Evolutionary conservation across 2,113 vertebrate genomes (phyloP).

Genomic region (Malurus cyaneus): DNA sequence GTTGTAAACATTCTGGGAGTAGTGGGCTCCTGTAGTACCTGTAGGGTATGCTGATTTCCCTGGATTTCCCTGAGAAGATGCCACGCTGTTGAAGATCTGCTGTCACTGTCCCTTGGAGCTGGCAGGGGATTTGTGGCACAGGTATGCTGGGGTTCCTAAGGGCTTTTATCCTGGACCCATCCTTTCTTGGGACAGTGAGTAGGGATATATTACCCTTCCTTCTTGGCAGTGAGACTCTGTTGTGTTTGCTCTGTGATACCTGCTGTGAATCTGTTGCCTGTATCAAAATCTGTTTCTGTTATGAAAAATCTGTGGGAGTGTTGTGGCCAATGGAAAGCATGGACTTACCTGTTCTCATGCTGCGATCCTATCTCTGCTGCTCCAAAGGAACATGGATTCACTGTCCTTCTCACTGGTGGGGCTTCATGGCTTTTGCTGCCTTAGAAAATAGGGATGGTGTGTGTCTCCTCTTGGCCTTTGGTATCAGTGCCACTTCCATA

Average conservation of each 20-base stretch:
- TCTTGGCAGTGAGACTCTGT: not conserved
- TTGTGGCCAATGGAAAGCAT: not conserved
- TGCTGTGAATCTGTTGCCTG: not conserved
- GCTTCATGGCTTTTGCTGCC: not conserved
- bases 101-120: not conserved
- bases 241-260: not conserved
- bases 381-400: not conserved
- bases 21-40: not conserved
- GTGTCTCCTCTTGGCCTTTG: not conserved
- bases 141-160: rapidly evolving
- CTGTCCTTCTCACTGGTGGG: not conserved
- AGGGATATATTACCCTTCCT: not conserved
- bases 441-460: not conserved
- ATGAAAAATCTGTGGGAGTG: not conserved
- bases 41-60: rapidly evolving
- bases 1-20: not conserved
- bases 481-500: not conserved
- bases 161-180: not conserved
- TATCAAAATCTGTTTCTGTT: not conserved
- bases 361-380: not conserved
- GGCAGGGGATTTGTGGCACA: not conserved
- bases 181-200: not conserved
- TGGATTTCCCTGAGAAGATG: not conserved
- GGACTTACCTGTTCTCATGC: not conserved
- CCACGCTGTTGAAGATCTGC: not conserved